Base-by-base conservation (phyloP, 2,113 vertebrate genomes). In the Megaceryle torquata region DNA sequence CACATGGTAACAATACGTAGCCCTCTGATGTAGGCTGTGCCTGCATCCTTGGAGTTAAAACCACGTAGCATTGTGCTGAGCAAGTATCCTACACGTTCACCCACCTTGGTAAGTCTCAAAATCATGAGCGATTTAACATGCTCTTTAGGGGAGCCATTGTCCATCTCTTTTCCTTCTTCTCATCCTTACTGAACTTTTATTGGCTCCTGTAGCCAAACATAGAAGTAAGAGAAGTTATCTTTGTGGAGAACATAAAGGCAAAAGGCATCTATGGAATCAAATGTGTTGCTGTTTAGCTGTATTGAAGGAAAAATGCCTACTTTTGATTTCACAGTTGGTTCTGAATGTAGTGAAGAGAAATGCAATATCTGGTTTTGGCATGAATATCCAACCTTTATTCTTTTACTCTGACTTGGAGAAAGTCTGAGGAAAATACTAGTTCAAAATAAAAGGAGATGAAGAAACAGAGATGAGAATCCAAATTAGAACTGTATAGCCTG, bases 1-100 rank as follows among this genome's bases (percentile, higher is more conserved):
- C 20, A 12, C 7, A 3, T 1, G 0, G 8, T 53, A 37, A 29
- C 6, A 33, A 15, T 1, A 0, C 3, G 3, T 65, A 31, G n/a
- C 41, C 15, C 51, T 67, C 21, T 43, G 33, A 21, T 21, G 9
- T 43, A 3, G 10, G 35, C 41, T 56, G 2, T 37, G 26, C 16
- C 26, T 70, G 33, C n/a, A 9, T 82, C 80, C 26, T 39, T 59
- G 67, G 72, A 39, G 10, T n/a, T 80, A 48, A 80, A 54, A 59
- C 28, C 46, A 18, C 3, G 0, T 22, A 63, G 24, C 35, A 8
- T 35, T 29, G 24, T 86, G 88, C 63, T 17, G 3, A 13, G 21
- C 39, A 50, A 9, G 13, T 43, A 4, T 24, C 21, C 0, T 14
- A 5, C 46, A 33, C 10, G 6, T 76, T 85, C 46, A 33, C 22